Evolutionary conservation across 2,888 invertebrate species (phyloP), one percentile per base, ranked within the genome.

Genomic region (Hylaea fasciaria): DNA sequence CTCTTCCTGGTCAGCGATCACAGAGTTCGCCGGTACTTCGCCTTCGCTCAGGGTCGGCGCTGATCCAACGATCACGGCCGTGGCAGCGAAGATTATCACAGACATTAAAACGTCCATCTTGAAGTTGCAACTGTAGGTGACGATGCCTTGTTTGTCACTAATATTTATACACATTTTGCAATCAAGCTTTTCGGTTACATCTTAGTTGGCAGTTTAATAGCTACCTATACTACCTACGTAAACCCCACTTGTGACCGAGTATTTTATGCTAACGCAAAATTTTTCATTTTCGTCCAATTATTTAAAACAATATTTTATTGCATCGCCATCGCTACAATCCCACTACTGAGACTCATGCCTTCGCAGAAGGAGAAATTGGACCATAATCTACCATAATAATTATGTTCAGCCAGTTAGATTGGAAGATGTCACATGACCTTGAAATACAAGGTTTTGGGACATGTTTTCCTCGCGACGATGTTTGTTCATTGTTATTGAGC

Each of bases 111-210:
- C 70, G 79, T 83, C 83, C 89, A 89, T 89, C 71, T 70, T 84
- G 44, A 69, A 66, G 65, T 68, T 74, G 68, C 71, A 72, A 80
- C 77, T 82, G 74, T 72, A 51, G 77, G 71, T 73, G 60, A 54
- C 64, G 37, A 62, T 67, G 70, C 71, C 67, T 64, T 63, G 69
- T 53, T 67, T 66, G 70, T 67, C 74, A 78, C 76, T 79, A 80
- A 81, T 84, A 83, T 89, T 87, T 85, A 87, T 86, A 86, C 77
- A 76, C 63, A 72, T 73, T 71, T 74, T 69, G 69, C 72, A 69
- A 65, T 70, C 69, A 73, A 64, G 70, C 71, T 80, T 77, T 73
- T 69, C 66, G 70, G 65, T 69, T 69, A 45, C 45, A 51, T 57
- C 79, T 80, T 73, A 81, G 70, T 54, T 79, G 80, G 85, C 82